Evolutionary conservation across 2,797 vertebrate genomes (phyloP).

Genomic region (Argya squamiceps): DNA sequence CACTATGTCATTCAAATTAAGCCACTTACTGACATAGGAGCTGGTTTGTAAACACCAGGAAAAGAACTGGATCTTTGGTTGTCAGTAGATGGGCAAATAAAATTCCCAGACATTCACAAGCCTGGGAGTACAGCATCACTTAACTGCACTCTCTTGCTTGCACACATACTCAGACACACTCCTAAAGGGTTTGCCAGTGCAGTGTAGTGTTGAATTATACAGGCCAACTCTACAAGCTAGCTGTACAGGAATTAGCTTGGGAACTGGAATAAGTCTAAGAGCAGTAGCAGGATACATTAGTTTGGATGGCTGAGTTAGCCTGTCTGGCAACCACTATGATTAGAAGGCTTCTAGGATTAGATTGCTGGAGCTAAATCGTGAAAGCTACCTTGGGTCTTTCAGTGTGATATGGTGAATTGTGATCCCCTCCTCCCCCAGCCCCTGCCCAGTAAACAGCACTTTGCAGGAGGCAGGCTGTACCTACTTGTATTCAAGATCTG

Average conservation of each 20-base stretch:
- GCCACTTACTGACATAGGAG: neutral
- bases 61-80: neutral
- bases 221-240: slow-evolving; percentile 3
- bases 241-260: slow-evolving; percentile 10
- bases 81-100: neutral
- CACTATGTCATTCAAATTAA: neutral
- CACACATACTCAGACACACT: neutral
- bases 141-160: neutral
- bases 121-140: neutral
- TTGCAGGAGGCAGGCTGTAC: neutral
- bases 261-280: slow-evolving; percentile 10
- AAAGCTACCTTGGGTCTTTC: neutral
- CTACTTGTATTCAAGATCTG: neutral
- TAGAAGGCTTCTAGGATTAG: slow-evolving; percentile 4
- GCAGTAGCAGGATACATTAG: slow-evolving; percentile 12
- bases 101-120: neutral
- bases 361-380: neutral
- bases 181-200: slow-evolving; percentile 9
- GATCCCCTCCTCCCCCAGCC: neutral
- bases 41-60: neutral
- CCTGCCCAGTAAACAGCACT: neutral
- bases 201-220: slow-evolving; percentile 33
- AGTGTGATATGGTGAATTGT: rapidly evolving
- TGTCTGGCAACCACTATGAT: neutral
- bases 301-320: neutral